Evolutionary conservation across 2,113 vertebrate genomes (phyloP).

Genomic region (Poeciliopsis prolifica): DNA sequence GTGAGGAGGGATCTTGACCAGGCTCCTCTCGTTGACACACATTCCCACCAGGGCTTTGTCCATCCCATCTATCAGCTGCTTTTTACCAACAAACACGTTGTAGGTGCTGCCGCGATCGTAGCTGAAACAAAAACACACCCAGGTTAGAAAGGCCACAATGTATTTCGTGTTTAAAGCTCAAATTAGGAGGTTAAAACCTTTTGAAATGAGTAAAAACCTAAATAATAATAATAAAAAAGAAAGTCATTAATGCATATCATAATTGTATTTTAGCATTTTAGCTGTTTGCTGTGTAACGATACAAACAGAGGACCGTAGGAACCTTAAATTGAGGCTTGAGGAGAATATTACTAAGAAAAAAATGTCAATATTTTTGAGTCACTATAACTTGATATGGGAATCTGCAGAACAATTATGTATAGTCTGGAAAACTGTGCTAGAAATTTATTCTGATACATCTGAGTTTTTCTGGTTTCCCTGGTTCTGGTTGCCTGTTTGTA

Average conservation of each 20-base stretch:
- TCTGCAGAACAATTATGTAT: not conserved
- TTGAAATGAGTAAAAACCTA: not conserved
- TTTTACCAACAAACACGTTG: slow-evolving; percentile 93
- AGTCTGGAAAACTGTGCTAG: not conserved
- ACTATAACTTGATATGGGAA: not conserved
- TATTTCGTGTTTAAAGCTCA: not conserved
- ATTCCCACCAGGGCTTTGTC: slow-evolving; percentile 94
- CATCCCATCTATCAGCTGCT: slow-evolving; percentile 93
- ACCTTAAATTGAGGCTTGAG: not conserved
- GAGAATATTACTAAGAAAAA: not conserved
- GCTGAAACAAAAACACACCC: slow-evolving; percentile 69
- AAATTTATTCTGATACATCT: not conserved
- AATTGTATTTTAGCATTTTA: not conserved
- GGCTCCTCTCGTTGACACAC: slow-evolving; percentile 93
- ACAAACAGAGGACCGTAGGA: not conserved
- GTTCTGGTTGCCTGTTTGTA: not conserved
- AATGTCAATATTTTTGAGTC: not conserved
- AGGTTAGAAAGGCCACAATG: not conserved
- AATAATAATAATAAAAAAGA: not conserved
- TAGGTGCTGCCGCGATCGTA: slow-evolving; percentile 94
- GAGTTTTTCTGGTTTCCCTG: not conserved
- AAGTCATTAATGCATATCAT: not conserved
- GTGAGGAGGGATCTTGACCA: slow-evolving; percentile 90
- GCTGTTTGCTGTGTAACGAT: not conserved
- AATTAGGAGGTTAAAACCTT: not conserved